Base-by-base conservation (phyloP, 2,113 vertebrate species). In the Ranitomeya imitator region DNA sequence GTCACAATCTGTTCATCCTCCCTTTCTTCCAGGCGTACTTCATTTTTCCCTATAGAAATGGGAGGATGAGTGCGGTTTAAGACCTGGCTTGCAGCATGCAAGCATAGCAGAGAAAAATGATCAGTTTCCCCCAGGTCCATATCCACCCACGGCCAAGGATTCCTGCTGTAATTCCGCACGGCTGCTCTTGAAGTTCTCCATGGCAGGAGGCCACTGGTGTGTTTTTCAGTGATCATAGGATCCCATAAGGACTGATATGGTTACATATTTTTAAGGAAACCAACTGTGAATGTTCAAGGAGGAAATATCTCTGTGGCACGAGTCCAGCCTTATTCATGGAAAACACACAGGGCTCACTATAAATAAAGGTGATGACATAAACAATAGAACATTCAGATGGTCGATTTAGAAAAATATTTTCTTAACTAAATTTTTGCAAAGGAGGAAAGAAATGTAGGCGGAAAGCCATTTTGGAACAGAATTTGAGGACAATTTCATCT, bases 231-330 rank as follows among this genome's bases (percentile, higher is more conserved):
- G 87, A 88, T 83, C 87, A 57, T 57, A 83, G 69, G 61, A 61
- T 88, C 80, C 87, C 81, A 60, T 52, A 83, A 83, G 86, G 87
- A 78, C 69, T 65, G 87, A 88, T 88, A 88, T 37, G 67, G 86
- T 88, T 88, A 88, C 86, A 88, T 74, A 83, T 88, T 79, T 82
- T 88, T 37, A 88, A 88, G 86, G 57, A 74, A 88, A 83, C 67
- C 69, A 83, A 83, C 79, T 76, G 67, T 26, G 73, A 83, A 67
- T 61, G 67, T 76, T 83, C 79, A n/a, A 88, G 86, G 57, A 88
- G 78, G 65, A 88, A 74, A 88, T 88, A 83, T 83, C 83, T 61
- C 67, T 59, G 37, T 88, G 79, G 79, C 82, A 18, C 15, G 11
- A 13, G 55, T 37, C 71, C 71, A 87, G 86, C 71, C 84, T 63